These are phyloP conservation scores for Psittacula derbiana DNA, from an alignment of 2,797 vertebrate species.

Conservation along the genomic window DNA sequence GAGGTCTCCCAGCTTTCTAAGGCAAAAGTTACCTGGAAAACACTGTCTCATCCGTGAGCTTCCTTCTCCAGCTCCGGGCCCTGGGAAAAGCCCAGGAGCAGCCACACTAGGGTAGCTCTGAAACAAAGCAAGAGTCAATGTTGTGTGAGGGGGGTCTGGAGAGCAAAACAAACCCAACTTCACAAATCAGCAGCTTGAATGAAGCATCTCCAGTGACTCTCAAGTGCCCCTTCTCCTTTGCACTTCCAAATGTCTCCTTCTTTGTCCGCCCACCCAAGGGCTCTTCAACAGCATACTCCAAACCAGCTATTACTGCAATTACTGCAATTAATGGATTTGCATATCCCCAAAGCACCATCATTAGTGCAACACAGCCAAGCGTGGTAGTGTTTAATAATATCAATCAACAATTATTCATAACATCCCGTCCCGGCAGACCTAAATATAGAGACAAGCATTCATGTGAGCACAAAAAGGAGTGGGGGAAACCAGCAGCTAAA, in stretches of 20 bases:
- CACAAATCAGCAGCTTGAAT: background rate
- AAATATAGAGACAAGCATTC: conserved; percentile 61
- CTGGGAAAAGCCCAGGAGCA: background rate
- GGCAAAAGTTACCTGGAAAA: background rate
- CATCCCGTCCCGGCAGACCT: conserved; percentile 29
- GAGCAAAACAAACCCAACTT: background rate
- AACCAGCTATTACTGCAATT: conserved; percentile 46
- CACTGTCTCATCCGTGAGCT: background rate
- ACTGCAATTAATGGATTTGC: conserved; percentile 64
- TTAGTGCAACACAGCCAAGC: conserved; percentile 65
- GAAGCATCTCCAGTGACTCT: background rate
- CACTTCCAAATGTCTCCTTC: background rate
- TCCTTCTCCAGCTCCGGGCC: background rate
- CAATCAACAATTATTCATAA: conserved; percentile 60
- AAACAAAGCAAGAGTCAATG: background rate
- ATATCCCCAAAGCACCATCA: conserved; percentile 60
- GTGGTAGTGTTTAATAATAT: conserved; percentile 59
- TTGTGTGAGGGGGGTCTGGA: background rate
- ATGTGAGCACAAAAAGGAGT: conserved; percentile 29
- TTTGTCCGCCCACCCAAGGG: background rate
- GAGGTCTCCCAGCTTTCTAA: background rate
- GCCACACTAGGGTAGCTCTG: background rate
- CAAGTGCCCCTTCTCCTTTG: background rate
- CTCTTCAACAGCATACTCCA: conserved; percentile 34
- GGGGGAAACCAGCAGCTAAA: background rate